Evolutionary conservation across 2,797 vertebrate species (phyloP), one percentile per base, ranked within the genome.

Genomic region (Geotria australis): DNA sequence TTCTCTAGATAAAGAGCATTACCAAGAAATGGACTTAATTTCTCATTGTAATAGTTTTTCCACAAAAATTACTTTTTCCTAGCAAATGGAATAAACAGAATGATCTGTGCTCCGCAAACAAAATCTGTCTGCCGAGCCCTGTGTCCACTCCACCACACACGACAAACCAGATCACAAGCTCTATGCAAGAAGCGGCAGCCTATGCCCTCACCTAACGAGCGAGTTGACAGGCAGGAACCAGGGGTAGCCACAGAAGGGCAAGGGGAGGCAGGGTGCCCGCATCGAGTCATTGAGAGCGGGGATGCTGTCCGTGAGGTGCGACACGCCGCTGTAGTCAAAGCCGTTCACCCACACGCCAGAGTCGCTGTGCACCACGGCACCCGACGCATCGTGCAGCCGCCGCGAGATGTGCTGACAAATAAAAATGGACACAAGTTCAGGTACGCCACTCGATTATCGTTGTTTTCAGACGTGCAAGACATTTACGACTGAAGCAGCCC

Each of bases 301-400:
- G 58, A 93, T 57, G 59, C 76, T 67, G 9, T 84, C 82, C 2
- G 79, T 80, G 70, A 98, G 10, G 63, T 96, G 76, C 62, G 79
- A 75, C 61, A 96, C 77, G 59, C 74, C 83, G 2, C 75, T 85
- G 67, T 81, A 98, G 69, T 95, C 86, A 60, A 94, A 85, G 57
- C 79, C 85, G 73, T 93, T 96, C 63, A 96, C 78, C 91, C 88
- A 98, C 61, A 96, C 72, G 46, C 86, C 88, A 2, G 91, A 88
- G 70, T 96, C 86, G 46, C 57, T 72, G 65, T 76, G 77, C 67
- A 78, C 70, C 62, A 88, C 65, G 13, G 74, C 73, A 57, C 88
- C 85, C 57, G 77, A 70, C 61, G 84, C 63, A 53, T 73, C 73
- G 65, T 83, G 79, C 66, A 93, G 86, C 14, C 74, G 79, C 61